A percentile compares a stretch with the other conserved stretches of the same genome.
phyloP scores from a whole-genome alignment of 2,888 invertebrate species.

The Caenorhabditis macrosperma region DNA sequence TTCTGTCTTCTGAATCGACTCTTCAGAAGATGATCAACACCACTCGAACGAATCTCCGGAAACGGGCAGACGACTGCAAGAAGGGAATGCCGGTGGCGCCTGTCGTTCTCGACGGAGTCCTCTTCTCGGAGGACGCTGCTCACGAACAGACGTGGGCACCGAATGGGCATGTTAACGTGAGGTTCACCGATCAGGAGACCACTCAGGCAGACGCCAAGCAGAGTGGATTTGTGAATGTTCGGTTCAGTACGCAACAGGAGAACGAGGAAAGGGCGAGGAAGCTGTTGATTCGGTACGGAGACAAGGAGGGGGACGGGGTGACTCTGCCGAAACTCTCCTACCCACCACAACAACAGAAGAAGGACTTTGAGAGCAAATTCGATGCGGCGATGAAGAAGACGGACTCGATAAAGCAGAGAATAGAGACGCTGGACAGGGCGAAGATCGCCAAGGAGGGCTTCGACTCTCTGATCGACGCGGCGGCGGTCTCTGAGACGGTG shows the following conservation, averaged over 20 bases:
- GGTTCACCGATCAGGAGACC: constrained; percentile 53
- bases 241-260: constrained; percentile 53
- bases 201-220: neutral
- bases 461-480: constrained; percentile 63
- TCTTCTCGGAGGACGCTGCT: constrained; percentile 32
- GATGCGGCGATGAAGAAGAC: constrained; percentile 64
- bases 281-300: constrained; percentile 44
- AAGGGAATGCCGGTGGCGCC: constrained; percentile 40
- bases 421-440: constrained; percentile 44
- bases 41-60: constrained; percentile 51
- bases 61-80: constrained; percentile 66
- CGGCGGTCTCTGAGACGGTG: constrained; percentile 39
- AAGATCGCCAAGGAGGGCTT: constrained; percentile 61
- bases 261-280: constrained; percentile 51
- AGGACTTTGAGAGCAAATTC: constrained; percentile 56
- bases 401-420: constrained; percentile 54
- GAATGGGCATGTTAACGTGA: constrained; percentile 63
- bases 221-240: constrained; percentile 61
- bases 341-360: constrained; percentile 16
- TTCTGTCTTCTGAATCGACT: constrained; percentile 56
- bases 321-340: constrained; percentile 41
- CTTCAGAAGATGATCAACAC: constrained; percentile 60
- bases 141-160: constrained; percentile 62
- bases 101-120: constrained; percentile 21
- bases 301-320: constrained; percentile 43